Conservation (phyloP, 1,140 invertebrate species). For the Radopholus similis region DNA sequence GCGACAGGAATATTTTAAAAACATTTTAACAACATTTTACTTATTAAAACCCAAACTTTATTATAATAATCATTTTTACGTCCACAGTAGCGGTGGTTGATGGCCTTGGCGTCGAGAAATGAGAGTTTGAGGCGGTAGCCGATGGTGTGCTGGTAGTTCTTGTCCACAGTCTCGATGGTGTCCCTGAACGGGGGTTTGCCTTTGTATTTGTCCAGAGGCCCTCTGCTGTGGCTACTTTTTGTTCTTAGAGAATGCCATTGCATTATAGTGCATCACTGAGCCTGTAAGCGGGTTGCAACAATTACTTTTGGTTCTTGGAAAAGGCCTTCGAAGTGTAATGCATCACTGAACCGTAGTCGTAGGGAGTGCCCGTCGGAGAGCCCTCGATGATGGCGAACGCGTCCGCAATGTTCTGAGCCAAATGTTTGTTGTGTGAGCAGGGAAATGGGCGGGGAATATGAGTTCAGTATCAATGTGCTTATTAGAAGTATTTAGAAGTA, state of each 20-base stretch:
- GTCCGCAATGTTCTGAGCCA: slow-evolving; percentile 19
- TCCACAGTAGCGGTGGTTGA: slow-evolving; percentile 19
- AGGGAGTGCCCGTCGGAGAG: slow-evolving; percentile 12
- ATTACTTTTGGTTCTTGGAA: slow-evolving; percentile 14
- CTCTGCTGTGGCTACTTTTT: neutral
- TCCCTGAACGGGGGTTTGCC: too few relatives aligned
- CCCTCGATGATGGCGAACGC: slow-evolving; percentile 12
- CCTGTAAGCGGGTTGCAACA: neutral
- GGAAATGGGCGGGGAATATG: too few relatives aligned
- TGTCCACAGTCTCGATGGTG: slow-evolving; percentile 17
- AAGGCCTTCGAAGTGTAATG: slow-evolving; percentile 8
- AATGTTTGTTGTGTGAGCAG: too few relatives aligned
- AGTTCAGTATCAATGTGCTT: too few relatives aligned
- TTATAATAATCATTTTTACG: neutral
- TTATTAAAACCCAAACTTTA: neutral
- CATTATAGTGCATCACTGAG: neutral
- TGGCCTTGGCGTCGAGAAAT: slow-evolving; percentile 12
- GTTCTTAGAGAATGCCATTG: neutral
- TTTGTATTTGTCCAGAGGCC: neutral
- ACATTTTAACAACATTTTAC: neutral
- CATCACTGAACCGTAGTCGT: slow-evolving; percentile 14
- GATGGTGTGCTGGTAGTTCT: slow-evolving; percentile 15
- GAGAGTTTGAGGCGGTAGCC: slow-evolving; percentile 5
- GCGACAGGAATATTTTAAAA: neutral
- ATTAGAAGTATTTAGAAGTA: too few relatives aligned